Evolutionary conservation across 2,888 invertebrate species (phyloP).

Genomic region (Sarcophaga variegata): DNA sequence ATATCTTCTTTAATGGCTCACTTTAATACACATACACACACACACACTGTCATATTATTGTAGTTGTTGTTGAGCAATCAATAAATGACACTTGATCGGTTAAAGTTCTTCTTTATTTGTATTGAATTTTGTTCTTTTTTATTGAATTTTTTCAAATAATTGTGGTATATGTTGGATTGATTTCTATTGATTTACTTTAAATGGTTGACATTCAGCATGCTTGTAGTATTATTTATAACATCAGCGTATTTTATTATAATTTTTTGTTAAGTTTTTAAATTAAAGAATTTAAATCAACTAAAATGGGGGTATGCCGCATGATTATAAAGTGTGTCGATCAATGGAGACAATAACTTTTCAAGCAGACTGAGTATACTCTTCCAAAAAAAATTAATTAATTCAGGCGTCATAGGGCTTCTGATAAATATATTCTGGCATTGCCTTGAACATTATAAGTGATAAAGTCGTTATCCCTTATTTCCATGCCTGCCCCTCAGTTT

Average conservation of each 20-base stretch:
- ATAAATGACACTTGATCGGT: constrained; percentile 58
- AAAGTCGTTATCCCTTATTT: too few relatives aligned
- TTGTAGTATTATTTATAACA: constrained; percentile 27
- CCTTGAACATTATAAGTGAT: too few relatives aligned
- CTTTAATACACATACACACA: too few relatives aligned
- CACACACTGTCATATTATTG: neutral
- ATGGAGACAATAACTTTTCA: too few relatives aligned
- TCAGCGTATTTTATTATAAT: neutral
- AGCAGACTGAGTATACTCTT: too few relatives aligned
- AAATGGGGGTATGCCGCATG: too few relatives aligned
- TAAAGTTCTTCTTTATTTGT: neutral
- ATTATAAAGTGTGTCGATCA: too few relatives aligned
- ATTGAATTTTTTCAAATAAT: neutral
- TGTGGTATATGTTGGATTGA: neutral
- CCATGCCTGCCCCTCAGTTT: too few relatives aligned
- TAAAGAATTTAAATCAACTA: neutral
- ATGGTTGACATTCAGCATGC: constrained; percentile 51
- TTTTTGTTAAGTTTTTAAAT: constrained; percentile 24
- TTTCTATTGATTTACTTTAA: neutral
- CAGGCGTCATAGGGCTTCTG: too few relatives aligned
- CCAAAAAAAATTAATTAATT: too few relatives aligned
- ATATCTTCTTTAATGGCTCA: constrained; percentile 22
- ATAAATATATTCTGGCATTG: too few relatives aligned
- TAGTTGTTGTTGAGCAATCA: constrained; percentile 5
- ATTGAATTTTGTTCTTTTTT: too few relatives aligned